Base-by-base conservation (phyloP, 2,113 vertebrate species). In the Rhegmatorhina hoffmannsi region DNA sequence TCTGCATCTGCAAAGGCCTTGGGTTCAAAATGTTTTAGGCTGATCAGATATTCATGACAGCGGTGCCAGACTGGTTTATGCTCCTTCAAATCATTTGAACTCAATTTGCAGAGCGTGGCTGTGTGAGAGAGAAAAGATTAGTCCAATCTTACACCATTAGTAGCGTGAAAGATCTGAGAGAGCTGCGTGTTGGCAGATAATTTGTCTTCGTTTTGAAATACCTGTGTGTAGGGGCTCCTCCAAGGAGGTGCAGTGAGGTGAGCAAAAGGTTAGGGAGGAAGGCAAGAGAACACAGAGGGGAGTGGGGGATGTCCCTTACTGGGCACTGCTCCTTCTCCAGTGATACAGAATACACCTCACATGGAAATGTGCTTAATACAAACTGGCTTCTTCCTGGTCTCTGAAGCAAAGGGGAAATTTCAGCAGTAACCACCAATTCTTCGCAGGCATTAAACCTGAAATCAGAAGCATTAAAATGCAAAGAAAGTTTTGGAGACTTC, bases 91-190 rank as follows among this genome's bases (percentile, higher is more conserved):
- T 92, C 60, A 89, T 81, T 84, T 94, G 86, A 96, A 89, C 83
- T 93, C 90, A 89, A 93, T 95, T 96, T 93, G 56, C 53, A 3
- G 86, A 68, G 47, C 11, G 7, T 58, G 56, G 62, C 74, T 53
- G 47, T 84, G 86, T 87, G 88, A 64, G 53, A 92, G 47, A 75
- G 76, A 53, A 84, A 81, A 96, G 80, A 94, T 94, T 93, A 95
- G 85, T 78, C 62, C 83, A 94, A 90, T 93, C 76, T 90, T 87
- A 58, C 76, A 62, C 40, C 85, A 84, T 94, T 78, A 81, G 74
- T 55, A 95, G 44, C 58, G 79, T 4, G 46, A 94, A 87, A 90
- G 68, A 87, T 89, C 55, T 53, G 49, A 81, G 23, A 84, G 36
- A 87, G 29, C 26, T 31, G 55, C 17, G 3, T 33, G 64, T 36